Evolutionary conservation across 2,797 vertebrate genomes (phyloP).

Genomic region (Crax fasciolata): DNA sequence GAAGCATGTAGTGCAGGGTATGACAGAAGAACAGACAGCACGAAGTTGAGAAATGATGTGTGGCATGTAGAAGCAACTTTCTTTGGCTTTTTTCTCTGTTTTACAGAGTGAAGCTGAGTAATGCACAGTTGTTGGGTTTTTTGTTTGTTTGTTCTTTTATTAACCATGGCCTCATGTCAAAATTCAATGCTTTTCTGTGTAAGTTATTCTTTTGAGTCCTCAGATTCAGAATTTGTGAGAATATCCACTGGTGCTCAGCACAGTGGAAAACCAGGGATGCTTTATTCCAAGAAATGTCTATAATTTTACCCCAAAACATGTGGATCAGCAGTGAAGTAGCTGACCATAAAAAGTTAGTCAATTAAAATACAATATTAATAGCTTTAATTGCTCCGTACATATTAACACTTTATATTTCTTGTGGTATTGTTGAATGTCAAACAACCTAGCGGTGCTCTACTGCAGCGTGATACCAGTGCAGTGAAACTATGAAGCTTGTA

Average conservation of each 20-base stretch:
- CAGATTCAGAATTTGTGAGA: background rate
- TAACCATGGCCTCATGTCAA: rapidly evolving
- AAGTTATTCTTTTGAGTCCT: background rate
- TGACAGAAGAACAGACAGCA: background rate
- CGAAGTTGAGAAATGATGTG: background rate
- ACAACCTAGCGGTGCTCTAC: background rate
- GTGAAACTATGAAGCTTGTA: background rate
- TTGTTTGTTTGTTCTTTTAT: background rate
- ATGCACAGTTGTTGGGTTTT: background rate
- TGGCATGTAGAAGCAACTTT: background rate
- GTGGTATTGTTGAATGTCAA: background rate
- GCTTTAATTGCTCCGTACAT: rapidly evolving
- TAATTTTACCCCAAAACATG: background rate
- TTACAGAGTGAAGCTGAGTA: background rate
- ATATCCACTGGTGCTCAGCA: background rate
- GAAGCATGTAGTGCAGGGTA: background rate
- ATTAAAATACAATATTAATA: background rate
- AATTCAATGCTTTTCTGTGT: background rate
- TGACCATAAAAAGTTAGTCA: background rate
- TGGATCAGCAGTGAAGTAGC: background rate
- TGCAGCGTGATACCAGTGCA: background rate
- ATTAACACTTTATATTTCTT: background rate
- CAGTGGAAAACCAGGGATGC: background rate
- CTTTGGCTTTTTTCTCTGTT: background rate
- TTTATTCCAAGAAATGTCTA: background rate